Conservation (phyloP, 2,113 vertebrate species). For the Stigmatopora nigra region DNA sequence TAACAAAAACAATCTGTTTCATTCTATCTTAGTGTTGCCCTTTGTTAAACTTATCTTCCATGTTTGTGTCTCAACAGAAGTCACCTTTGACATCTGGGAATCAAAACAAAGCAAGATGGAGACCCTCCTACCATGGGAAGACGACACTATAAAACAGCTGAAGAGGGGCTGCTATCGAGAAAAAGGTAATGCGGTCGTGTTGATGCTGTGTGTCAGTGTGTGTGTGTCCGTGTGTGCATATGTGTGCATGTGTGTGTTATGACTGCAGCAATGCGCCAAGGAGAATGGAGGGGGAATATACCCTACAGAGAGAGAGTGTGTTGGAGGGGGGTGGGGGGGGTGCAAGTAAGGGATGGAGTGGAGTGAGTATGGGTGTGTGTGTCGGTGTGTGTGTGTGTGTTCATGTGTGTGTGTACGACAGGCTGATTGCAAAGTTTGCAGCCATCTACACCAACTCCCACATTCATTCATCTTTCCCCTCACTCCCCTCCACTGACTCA, state of each 20-base stretch:
- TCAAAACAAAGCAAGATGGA: constrained; percentile 6
- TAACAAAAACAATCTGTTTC: too few relatives aligned
- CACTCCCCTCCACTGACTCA: constrained; percentile 14
- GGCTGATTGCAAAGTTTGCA: constrained; percentile 41
- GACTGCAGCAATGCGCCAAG: constrained; percentile 76
- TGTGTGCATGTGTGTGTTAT: constrained; percentile 50
- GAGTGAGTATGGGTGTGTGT: constrained; percentile 13
- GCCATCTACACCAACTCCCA: constrained; percentile 47
- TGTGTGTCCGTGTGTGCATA: constrained; percentile 18
- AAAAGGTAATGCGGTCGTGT: constrained; percentile 58
- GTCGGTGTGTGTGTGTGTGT: constrained; percentile 18
- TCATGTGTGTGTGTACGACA: constrained; percentile 6
- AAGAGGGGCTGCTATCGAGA: constrained; percentile 37
- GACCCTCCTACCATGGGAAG: constrained; percentile 2
- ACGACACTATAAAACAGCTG: constrained; percentile 27
- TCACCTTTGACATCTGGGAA: constrained; percentile 10
- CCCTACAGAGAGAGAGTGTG: constrained; percentile 50
- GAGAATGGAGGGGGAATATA: constrained; percentile 68
- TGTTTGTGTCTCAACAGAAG: background rate
- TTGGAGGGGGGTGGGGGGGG: constrained; percentile 32
- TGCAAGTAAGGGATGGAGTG: constrained; percentile 16
- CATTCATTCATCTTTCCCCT: constrained; percentile 56
- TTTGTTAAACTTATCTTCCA: background rate
- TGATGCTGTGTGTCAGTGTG: constrained; percentile 25
- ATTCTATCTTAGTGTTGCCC: background rate